Conservation (phyloP, 2,888 invertebrate species). For the Schizaphis graminum region DNA sequence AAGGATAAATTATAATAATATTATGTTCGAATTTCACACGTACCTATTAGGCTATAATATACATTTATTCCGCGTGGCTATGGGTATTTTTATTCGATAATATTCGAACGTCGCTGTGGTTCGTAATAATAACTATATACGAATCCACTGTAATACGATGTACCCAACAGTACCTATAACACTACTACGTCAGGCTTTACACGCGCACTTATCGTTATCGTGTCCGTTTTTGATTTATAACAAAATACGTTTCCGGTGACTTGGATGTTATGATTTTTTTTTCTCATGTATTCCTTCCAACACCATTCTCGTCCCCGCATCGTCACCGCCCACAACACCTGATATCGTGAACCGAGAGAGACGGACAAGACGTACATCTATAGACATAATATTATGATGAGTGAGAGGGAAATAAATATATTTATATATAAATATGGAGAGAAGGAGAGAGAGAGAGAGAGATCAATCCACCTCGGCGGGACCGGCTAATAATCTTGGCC, state of each 20-base stretch:
- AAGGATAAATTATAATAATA: no score
- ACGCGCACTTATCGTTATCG: slow-evolving; percentile 31
- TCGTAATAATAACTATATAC: not conserved
- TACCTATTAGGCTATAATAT: no score
- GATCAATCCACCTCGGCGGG: slow-evolving; percentile 36
- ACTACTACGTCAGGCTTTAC: not conserved
- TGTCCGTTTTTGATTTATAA: slow-evolving; percentile 44
- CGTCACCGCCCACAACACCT: slow-evolving; percentile 43
- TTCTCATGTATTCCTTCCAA: not conserved
- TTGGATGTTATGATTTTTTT: slow-evolving; percentile 45
- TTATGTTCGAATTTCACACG: no score
- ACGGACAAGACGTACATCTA: no score
- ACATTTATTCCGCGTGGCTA: no score
- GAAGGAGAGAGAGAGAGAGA: not conserved
- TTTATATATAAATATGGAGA: not conserved
- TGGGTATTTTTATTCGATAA: not conserved
- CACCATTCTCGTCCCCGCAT: not conserved
- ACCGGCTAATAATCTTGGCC: slow-evolving; percentile 65
- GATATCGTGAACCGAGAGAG: slow-evolving; percentile 43
- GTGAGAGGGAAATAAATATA: not conserved
- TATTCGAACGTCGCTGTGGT: not conserved
- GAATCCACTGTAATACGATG: not conserved
- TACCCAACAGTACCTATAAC: not conserved
- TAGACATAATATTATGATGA: not conserved
- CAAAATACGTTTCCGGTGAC: slow-evolving; percentile 59